These are phyloP conservation scores for Zaprionus gabonicus DNA, from an alignment of 1,140 invertebrate genomes.

Conservation along the genomic window DNA sequence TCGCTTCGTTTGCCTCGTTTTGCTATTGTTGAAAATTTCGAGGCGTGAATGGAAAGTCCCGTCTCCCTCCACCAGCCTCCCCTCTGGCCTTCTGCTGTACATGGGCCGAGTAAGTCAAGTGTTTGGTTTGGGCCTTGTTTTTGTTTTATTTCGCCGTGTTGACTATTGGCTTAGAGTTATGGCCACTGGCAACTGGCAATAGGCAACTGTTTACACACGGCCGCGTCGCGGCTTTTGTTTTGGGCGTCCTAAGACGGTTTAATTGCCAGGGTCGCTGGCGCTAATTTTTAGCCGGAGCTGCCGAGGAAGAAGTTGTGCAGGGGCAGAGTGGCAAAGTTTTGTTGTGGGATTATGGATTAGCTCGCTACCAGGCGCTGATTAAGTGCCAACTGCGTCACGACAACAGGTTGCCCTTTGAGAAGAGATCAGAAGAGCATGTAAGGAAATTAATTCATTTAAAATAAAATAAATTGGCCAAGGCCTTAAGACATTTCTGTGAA, in stretches of 20 bases:
- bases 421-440: background rate
- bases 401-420: conserved; percentile 19
- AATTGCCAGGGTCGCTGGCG: conserved; percentile 67
- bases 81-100: background rate
- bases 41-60: conserved; percentile 46
- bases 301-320: too few species aligned
- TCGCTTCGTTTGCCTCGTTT: conserved; percentile 81
- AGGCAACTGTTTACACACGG: conserved; percentile 65
- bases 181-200: conserved; percentile 50
- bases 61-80: background rate
- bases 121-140: conserved; percentile 63
- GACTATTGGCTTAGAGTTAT: conserved; percentile 79
- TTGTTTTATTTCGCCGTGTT: conserved; percentile 81
- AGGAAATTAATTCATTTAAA: background rate
- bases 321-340: conserved; percentile 42
- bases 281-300: conserved; percentile 44
- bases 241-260: conserved; percentile 53
- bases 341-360: conserved; percentile 38
- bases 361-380: conserved; percentile 18
- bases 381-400: conserved; percentile 9
- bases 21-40: conserved; percentile 78
- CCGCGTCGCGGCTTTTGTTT: conserved; percentile 43
- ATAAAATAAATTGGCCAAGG: too few species aligned
- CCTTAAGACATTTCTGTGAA: too few species aligned
- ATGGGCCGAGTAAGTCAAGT: conserved; percentile 51